These are phyloP conservation scores for Elymnias hypermnestra DNA, from an alignment of 1,140 invertebrate species.

Conservation along the genomic window DNA sequence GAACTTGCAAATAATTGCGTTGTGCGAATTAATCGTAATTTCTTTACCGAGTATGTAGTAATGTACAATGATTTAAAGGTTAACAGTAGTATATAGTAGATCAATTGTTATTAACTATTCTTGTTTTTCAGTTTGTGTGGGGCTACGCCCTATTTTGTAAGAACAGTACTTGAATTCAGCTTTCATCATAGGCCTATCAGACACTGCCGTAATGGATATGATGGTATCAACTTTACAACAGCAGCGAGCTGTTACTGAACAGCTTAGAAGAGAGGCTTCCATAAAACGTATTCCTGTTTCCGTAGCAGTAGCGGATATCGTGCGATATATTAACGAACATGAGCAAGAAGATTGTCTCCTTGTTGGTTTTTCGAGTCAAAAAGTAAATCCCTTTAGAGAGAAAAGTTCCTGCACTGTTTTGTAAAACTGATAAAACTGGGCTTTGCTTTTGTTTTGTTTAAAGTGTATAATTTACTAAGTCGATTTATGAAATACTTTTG, in stretches of 20 bases:
- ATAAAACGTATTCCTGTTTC: constrained; percentile 91
- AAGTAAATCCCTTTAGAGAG: constrained; percentile 98
- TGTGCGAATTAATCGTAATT: too few relatives aligned
- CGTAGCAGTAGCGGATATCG: constrained; percentile 94
- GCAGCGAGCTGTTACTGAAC: constrained; percentile 94
- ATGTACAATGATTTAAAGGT: too few relatives aligned
- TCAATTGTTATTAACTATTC: background rate
- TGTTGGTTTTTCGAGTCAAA: constrained; percentile 95
- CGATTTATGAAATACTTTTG: too few relatives aligned
- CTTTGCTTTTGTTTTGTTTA: too few relatives aligned
- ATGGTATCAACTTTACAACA: constrained; percentile 93
- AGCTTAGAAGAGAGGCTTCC: constrained; percentile 92
- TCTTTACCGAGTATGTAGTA: too few relatives aligned
- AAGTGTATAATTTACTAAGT: background rate
- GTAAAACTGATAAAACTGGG: constrained; percentile 78
- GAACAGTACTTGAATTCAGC: constrained; percentile 41
- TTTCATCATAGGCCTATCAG: constrained; percentile 85
- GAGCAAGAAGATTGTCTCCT: constrained; percentile 96
- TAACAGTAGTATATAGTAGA: too few relatives aligned
- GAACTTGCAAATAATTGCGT: too few relatives aligned
- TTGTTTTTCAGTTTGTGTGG: constrained; percentile 31
- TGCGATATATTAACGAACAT: constrained; percentile 94
- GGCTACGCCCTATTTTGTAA: constrained; percentile 62
- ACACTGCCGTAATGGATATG: constrained; percentile 92
- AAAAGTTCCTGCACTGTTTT: constrained; percentile 94